A percentile compares a stretch with the other conserved stretches of the same genome.
Conservation (phyloP, 2,797 vertebrate species). For the Hemibagrus guttatus region DNA sequence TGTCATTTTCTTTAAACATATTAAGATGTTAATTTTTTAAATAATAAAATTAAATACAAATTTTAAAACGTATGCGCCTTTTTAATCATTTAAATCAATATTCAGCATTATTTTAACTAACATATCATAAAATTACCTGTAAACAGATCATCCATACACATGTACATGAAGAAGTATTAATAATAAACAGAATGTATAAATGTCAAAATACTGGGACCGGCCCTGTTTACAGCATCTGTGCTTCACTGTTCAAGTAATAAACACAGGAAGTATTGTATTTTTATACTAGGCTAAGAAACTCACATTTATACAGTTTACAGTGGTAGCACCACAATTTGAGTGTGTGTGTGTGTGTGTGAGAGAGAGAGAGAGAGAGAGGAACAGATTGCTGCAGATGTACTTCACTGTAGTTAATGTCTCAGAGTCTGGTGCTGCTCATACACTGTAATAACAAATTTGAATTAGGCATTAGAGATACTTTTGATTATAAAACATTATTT, state of each 20-base stretch:
- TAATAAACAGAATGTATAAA: background rate
- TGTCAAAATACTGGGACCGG: constrained; percentile 27
- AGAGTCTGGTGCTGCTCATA: constrained; percentile 68
- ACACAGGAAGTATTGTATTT: background rate
- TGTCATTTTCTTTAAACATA: constrained; percentile 6
- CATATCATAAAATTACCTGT: background rate
- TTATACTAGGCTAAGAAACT: background rate
- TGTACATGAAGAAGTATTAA: background rate
- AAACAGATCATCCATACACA: background rate
- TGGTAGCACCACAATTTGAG: background rate
- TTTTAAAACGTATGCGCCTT: background rate
- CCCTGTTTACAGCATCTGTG: background rate
- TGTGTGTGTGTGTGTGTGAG: background rate
- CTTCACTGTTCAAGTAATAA: background rate
- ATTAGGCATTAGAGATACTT: background rate
- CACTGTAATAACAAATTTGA: constrained; percentile 68
- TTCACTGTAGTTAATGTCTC: constrained; percentile 12
- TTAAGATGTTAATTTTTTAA: constrained; percentile 4
- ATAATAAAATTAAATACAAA: constrained; percentile 22
- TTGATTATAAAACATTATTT: background rate
- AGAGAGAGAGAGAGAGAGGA: background rate
- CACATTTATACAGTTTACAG: background rate
- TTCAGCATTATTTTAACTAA: background rate
- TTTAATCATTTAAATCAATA: constrained; percentile 7
- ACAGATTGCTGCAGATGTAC: background rate